These are phyloP conservation scores for Aelia acuminata DNA, from an alignment of 2,888 invertebrate species.

Conservation along the genomic window DNA sequence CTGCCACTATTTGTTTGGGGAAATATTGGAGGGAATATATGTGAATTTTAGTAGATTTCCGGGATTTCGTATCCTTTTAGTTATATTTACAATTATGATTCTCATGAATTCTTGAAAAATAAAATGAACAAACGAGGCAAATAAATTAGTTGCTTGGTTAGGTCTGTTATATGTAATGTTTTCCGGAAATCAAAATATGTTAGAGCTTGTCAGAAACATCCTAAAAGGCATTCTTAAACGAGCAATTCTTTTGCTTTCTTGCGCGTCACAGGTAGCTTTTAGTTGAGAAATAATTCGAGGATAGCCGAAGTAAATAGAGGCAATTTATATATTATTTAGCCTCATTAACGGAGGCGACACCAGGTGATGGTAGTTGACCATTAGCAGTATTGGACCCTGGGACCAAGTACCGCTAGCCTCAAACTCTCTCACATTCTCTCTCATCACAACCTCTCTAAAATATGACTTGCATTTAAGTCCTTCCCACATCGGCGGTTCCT, in stretches of 20 bases:
- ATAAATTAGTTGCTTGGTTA: no score
- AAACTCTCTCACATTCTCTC: not conserved
- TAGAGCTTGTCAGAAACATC: not conserved
- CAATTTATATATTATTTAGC: not conserved
- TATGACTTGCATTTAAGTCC: slow-evolving; percentile 19
- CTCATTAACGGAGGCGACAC: not conserved
- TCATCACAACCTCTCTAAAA: not conserved
- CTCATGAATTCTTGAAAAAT: no score
- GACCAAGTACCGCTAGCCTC: not conserved
- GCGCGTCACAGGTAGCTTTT: not conserved
- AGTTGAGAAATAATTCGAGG: not conserved
- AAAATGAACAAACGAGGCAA: no score
- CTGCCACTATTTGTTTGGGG: no score
- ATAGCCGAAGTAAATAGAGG: not conserved
- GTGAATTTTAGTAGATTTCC: no score
- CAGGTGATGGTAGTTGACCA: not conserved
- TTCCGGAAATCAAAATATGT: not conserved
- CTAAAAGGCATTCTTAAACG: not conserved
- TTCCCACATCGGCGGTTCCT: not conserved
- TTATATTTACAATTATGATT: no score
- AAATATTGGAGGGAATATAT: no score
- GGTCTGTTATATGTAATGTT: not conserved
- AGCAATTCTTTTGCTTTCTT: not conserved
- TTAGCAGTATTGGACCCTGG: not conserved
- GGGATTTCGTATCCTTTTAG: no score